Conservation (phyloP, 2,888 invertebrate species). For the Sminthurinus aureus region DNA sequence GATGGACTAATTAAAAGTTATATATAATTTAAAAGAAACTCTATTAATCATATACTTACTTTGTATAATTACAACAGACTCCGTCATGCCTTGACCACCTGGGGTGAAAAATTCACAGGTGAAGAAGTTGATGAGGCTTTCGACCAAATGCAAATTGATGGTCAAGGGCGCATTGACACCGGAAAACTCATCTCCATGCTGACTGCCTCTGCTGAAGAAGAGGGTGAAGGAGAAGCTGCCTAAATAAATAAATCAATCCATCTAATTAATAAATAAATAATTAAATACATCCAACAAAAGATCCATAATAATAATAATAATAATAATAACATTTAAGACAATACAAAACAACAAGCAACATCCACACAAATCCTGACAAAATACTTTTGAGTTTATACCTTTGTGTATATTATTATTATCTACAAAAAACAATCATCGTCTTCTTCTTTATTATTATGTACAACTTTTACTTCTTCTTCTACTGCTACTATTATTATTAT, state of each 20-base stretch:
- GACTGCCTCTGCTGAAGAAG: constrained; percentile 84
- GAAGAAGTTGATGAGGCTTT: constrained; percentile 91
- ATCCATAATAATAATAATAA: background rate
- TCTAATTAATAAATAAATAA: background rate
- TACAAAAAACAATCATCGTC: background rate
- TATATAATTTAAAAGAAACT: background rate
- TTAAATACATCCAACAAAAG: constrained; percentile 2
- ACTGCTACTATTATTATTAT: background rate
- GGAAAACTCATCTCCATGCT: constrained; percentile 85
- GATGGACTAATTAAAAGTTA: background rate
- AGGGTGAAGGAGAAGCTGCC: constrained; percentile 64
- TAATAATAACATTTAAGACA: background rate
- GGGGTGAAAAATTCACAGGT: constrained; percentile 89
- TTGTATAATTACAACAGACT: constrained; percentile 66
- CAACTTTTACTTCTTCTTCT: background rate
- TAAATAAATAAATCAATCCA: constrained; percentile 15
- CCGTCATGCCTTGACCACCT: constrained; percentile 90
- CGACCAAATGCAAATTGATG: constrained; percentile 89
- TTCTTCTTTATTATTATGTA: constrained; percentile 12
- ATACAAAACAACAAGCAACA: background rate
- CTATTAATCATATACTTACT: background rate
- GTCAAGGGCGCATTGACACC: constrained; percentile 89
- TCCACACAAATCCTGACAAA: background rate
- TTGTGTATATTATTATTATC: constrained; percentile 19
- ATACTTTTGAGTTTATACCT: background rate